Evolutionary conservation across 1,140 invertebrate genomes (phyloP).

Genomic region (Pteromalus puparum): DNA sequence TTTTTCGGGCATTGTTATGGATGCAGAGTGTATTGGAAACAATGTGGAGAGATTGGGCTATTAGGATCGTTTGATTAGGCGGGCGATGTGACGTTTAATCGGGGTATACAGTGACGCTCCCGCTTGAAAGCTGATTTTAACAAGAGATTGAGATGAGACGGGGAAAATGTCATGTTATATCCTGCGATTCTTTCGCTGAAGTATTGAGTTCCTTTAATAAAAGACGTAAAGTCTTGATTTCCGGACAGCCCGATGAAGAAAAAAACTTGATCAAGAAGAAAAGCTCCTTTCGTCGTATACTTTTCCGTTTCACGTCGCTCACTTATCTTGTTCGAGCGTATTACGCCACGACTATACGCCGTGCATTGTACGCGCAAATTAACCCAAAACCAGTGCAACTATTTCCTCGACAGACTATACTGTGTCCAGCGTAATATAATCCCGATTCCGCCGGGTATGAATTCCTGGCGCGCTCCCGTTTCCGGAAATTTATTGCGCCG

Average conservation of each 20-base stretch:
- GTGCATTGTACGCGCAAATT: not conserved
- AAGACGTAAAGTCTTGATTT: not conserved
- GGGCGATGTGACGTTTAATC: no score
- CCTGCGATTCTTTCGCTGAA: not conserved
- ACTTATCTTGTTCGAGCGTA: no score
- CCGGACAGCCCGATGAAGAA: not conserved
- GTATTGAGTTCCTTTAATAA: constrained; percentile 12
- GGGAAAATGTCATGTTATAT: not conserved
- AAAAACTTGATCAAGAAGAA: not conserved
- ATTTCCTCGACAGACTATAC: not conserved
- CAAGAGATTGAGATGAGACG: not conserved
- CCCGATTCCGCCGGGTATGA: constrained; percentile 51
- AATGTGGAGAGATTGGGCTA: not conserved
- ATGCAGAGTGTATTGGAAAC: not conserved
- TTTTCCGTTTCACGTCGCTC: no score
- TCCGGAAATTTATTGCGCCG: constrained; percentile 57
- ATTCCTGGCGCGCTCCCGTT: constrained; percentile 44
- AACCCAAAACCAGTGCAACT: not conserved
- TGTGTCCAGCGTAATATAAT: constrained; percentile 53
- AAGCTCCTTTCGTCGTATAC: not conserved
- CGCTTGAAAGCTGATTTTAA: not conserved
- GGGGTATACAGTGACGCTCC: no score
- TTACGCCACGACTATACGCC: no score
- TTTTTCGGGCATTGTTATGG: not conserved
- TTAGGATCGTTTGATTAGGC: no score